A percentile compares a stretch with the other conserved stretches of the same genome.
These are phyloP conservation scores for Atherinosoma microstoma DNA, from an alignment of 2,797 vertebrate species.

Conservation along the genomic window DNA sequence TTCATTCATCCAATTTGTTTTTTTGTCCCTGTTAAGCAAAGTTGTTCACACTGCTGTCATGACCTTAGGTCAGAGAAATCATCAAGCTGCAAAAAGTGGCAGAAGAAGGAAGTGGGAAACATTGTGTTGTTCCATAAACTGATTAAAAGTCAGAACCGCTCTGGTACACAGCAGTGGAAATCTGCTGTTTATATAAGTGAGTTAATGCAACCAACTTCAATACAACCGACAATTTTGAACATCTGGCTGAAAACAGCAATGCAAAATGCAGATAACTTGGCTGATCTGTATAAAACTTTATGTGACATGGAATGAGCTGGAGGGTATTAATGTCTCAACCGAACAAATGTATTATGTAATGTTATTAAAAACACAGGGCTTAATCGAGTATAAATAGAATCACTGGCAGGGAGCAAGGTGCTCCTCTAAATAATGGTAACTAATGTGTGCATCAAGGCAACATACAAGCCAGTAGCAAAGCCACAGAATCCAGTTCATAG, in stretches of 20 bases:
- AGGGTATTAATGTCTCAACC: not conserved
- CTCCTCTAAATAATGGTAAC: constrained; percentile 13
- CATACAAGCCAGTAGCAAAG: constrained; percentile 28
- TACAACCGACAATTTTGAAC: not conserved
- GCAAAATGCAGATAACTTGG: not conserved
- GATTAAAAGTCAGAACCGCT: not conserved
- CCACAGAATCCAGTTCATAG: constrained; percentile 16
- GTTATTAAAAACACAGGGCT: not conserved
- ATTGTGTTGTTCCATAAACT: constrained; percentile 16
- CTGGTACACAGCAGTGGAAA: not conserved
- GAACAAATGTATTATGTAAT: not conserved
- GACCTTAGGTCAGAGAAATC: constrained; percentile 14
- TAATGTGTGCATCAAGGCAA: constrained; percentile 14
- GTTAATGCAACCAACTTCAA: not conserved
- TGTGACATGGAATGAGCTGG: not conserved
- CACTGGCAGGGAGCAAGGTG: not conserved
- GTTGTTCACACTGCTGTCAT: constrained; percentile 7
- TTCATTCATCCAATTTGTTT: constrained; percentile 7
- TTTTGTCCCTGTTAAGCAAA: constrained; percentile 31
- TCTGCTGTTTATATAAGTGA: not conserved
- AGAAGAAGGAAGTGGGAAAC: constrained; percentile 3
- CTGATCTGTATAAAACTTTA: not conserved
- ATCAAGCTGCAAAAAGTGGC: constrained; percentile 9
- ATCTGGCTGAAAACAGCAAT: not conserved
- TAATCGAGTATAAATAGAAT: not conserved